Evolutionary conservation across 2,113 vertebrate genomes (phyloP).

Genomic region (Neoarius graeffei): DNA sequence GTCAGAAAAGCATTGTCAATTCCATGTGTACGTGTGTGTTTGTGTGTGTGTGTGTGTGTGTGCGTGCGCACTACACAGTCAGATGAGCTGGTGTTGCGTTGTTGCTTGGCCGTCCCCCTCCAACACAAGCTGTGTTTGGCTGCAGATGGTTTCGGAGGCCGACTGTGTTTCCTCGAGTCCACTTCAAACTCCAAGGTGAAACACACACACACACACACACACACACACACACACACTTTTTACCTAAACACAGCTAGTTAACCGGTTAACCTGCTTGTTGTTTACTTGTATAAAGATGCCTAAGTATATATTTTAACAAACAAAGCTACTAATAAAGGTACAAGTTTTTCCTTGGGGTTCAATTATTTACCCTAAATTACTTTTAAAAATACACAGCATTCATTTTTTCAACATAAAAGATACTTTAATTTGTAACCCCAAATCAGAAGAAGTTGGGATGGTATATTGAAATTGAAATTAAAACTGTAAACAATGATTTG

Average conservation of each 20-base stretch:
- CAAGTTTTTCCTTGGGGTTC: neutral
- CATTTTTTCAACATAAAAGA: neutral
- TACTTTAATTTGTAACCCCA: too few relatives aligned
- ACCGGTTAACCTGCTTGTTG: neutral
- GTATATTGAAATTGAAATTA: too few relatives aligned
- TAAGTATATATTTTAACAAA: too few relatives aligned
- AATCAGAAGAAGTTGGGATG: too few relatives aligned
- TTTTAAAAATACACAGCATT: neutral
- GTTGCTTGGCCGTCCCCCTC: constrained; percentile 80
- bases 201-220: neutral
- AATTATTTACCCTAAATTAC: neutral
- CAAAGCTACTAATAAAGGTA: neutral
- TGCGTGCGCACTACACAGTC: constrained; percentile 68
- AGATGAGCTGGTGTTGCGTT: constrained; percentile 91
- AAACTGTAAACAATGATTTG: too few relatives aligned
- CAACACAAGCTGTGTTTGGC: constrained; percentile 90
- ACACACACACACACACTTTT: neutral
- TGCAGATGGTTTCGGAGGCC: constrained; percentile 89
- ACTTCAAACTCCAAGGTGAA: constrained; percentile 92
- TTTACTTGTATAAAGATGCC: neutral
- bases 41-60: constrained; percentile 9
- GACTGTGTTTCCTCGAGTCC: constrained; percentile 87
- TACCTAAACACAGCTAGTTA: neutral
- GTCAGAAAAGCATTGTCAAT: too few relatives aligned
- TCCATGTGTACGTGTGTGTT: neutral